These are phyloP conservation scores for Neopipo cinnamomea DNA, from an alignment of 2,113 vertebrate species.

Conservation along the genomic window DNA sequence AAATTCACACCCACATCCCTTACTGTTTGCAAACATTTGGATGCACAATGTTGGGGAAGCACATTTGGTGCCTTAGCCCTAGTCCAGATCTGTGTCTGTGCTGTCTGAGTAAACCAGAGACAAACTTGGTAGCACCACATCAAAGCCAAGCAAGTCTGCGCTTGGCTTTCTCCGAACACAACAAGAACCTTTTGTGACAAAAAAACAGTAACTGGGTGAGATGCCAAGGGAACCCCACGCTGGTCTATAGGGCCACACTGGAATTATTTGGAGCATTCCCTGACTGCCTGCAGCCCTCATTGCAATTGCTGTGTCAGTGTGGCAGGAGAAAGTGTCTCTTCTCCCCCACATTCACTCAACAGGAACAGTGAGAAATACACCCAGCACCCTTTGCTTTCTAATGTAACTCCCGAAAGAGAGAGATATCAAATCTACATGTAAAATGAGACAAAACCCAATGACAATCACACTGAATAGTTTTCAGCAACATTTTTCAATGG, in stretches of 20 bases:
- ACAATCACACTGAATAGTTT: not conserved
- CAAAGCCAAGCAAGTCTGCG: not conserved
- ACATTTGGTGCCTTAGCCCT: not conserved
- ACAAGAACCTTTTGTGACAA: not conserved
- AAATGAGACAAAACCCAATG: not conserved
- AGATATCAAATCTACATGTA: not conserved
- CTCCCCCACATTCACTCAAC: not conserved
- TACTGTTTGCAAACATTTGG: not conserved
- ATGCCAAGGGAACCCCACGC: not conserved
- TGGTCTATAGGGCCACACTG: fast-evolving
- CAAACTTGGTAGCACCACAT: not conserved
- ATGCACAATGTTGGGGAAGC: not conserved
- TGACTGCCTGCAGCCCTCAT: not conserved
- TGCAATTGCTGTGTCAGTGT: fast-evolving
- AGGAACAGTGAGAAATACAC: not conserved
- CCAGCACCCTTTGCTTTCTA: not conserved
- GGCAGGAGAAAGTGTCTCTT: not conserved
- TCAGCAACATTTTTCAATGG: not conserved
- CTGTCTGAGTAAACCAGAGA: not conserved
- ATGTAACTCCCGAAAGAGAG: not conserved
- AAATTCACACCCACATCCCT: not conserved
- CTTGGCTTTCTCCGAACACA: not conserved
- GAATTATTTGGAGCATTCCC: not conserved
- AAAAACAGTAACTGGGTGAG: not conserved
- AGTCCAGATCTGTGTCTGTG: not conserved